These are phyloP conservation scores for Cyprinella venusta DNA, from an alignment of 2,797 vertebrate species.

Conservation along the genomic window DNA sequence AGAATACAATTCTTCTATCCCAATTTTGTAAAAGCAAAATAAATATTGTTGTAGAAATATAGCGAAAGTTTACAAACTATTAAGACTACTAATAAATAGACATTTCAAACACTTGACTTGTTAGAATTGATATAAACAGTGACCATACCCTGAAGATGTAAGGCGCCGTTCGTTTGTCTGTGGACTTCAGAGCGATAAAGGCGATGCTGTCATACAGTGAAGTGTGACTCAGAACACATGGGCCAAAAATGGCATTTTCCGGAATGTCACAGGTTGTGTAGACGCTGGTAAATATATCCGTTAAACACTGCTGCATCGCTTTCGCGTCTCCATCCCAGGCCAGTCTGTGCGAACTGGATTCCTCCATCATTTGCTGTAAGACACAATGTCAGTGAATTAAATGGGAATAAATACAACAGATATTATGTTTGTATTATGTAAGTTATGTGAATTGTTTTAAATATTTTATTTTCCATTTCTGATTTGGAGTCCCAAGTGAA, in stretches of 20 bases:
- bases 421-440: not conserved
- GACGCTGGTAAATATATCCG: slow-evolving; percentile 97
- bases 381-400: not conserved
- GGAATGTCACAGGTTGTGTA: slow-evolving; percentile 97
- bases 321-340: slow-evolving; percentile 94
- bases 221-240: slow-evolving; percentile 94
- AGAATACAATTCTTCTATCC: not conserved
- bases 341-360: slow-evolving; percentile 85
- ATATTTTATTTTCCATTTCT: not conserved
- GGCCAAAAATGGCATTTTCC: slow-evolving; percentile 95
- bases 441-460: not conserved
- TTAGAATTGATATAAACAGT: not conserved
- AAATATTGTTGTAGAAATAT: not conserved
- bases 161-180: slow-evolving; percentile 94
- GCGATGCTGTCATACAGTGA: slow-evolving; percentile 98
- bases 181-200: slow-evolving; percentile 95
- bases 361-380: slow-evolving; percentile 84
- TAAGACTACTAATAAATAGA: not conserved
- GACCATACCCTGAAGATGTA: slow-evolving; percentile 92
- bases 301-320: slow-evolving; percentile 95
- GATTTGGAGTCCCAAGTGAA: not conserved
- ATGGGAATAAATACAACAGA: not conserved
- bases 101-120: not conserved
- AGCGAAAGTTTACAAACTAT: not conserved
- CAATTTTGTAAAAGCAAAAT: not conserved